These are phyloP conservation scores for Belgica antarctica DNA, from an alignment of 2,888 invertebrate species.

Conservation along the genomic window DNA sequence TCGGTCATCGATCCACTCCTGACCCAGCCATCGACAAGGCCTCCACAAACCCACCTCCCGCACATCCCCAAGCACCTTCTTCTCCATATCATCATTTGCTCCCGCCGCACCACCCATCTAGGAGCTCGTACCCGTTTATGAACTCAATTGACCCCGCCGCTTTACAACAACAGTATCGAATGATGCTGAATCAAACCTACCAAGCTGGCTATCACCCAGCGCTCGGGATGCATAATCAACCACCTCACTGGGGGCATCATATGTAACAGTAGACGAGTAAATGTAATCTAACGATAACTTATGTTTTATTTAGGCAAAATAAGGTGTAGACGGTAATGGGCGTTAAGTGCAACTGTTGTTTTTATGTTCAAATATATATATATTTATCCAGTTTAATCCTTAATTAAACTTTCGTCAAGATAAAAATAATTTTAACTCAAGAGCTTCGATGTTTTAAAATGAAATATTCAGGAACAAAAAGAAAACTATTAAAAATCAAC, in stretches of 20 bases:
- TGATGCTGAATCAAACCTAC: slow-evolving; percentile 58
- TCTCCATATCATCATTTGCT: slow-evolving; percentile 63
- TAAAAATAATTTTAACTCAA: background rate
- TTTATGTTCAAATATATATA: background rate
- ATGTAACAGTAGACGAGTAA: background rate
- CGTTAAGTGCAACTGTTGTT: slow-evolving; percentile 19
- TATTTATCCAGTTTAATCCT: background rate
- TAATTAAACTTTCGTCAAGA: background rate
- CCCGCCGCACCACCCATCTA: slow-evolving; percentile 59
- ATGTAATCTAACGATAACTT: background rate
- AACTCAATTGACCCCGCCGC: slow-evolving; percentile 64
- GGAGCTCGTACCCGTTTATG: slow-evolving; percentile 64
- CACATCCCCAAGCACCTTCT: slow-evolving; percentile 57
- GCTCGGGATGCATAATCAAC: slow-evolving; percentile 65
- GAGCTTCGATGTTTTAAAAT: too few relatives aligned
- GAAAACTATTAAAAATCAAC: background rate
- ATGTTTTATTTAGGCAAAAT: background rate
- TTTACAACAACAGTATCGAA: slow-evolving; percentile 70
- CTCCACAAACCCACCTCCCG: slow-evolving; percentile 57
- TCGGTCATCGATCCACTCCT: slow-evolving; percentile 50
- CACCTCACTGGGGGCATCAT: slow-evolving; percentile 34
- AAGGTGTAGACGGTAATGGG: background rate
- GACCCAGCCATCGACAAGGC: slow-evolving; percentile 53
- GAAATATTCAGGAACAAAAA: background rate
- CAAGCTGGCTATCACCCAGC: slow-evolving; percentile 64